phyloP scores from a whole-genome alignment of 2,113 vertebrate genomes.

The Peromyscus polionotus region DNA sequence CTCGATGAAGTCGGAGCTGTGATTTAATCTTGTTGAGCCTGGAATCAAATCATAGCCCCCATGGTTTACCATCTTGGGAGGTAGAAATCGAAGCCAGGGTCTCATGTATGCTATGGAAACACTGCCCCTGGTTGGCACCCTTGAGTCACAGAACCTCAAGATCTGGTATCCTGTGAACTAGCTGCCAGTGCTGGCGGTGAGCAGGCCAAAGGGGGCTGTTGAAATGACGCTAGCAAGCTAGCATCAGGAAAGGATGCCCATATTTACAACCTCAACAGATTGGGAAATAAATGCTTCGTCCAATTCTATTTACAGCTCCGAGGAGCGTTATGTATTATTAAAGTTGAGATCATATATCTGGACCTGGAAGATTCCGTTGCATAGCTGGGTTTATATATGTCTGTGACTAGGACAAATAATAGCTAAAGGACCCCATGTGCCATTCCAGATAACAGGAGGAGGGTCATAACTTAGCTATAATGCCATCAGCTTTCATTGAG shows the following conservation, averaged over 20 bases:
- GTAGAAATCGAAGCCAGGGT: neutral
- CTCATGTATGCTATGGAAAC: neutral
- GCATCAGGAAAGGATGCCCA: neutral
- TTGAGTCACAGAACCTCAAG: neutral
- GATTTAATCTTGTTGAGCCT: neutral
- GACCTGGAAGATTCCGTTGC: neutral
- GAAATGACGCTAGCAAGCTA: constrained; percentile 31
- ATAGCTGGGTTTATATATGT: neutral
- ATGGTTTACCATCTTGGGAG: neutral
- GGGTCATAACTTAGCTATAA: constrained; percentile 38
- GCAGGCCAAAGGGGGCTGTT: neutral
- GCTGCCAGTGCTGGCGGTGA: neutral
- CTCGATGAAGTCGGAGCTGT: neutral
- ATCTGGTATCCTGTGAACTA: neutral
- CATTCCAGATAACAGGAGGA: neutral
- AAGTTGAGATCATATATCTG: neutral
- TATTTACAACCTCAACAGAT: constrained; percentile 17
- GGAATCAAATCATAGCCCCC: neutral
- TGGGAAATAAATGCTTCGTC: neutral
- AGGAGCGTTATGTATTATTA: neutral
- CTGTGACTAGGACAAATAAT: neutral
- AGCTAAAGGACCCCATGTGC: neutral
- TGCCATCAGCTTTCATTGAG: constrained; percentile 10
- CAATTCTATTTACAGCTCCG: constrained; percentile 20
- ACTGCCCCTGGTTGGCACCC: neutral